Base-by-base conservation (phyloP, 2,888 invertebrate species). In the Coelogynopora nodosa region DNA sequence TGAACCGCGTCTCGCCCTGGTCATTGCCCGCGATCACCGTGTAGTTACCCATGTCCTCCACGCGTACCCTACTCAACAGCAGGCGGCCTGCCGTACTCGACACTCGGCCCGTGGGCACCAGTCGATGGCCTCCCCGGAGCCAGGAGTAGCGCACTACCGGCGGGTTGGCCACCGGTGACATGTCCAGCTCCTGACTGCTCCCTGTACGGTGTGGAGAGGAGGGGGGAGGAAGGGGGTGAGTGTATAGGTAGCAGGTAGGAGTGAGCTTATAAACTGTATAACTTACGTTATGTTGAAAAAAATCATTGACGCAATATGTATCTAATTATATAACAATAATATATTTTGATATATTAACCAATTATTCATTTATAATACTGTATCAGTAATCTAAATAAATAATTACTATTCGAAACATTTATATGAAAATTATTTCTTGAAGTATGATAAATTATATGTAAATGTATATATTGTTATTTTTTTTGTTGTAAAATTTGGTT, bases 81-180 rank as follows among this genome's bases (percentile, higher is more conserved):
- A 84, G 67, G 5, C 67, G 5, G 18, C 31, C 84, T 30, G 23
- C 23, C 5, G 18, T n/a, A n/a, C 27, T 67, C 5, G 84, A 5
- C 0, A 27, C 27, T 2, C 74, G 74, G 23, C 10, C 10, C 18
- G 84, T 10, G 27, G 30, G n/a, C 10, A n/a, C 23, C 30, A 84
- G 26, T n/a, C 27, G 30, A 23, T 27, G 27, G 23, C 26, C 31
- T 10, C 67, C 31, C 18, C 67, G 31, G 23, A 84, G 67, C 84
- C 84, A 84, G 67, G 27, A 31, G 84, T 84, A 84, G 0, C 67
- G 84, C 23, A 27, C 27, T 13, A 84, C 31, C 2, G 49, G 5
- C 27, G 84, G 84, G 67, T 84, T 84, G 10, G 84, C 84, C 27
- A 84, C 67, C 18, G 84, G 84, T 13, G 31, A 31, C 67, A 84